Percentiles rank a stretch among this genome's conserved stretches.
phyloP scores from a whole-genome alignment of 2,113 vertebrate species.

The Pelecanus crispus region DNA sequence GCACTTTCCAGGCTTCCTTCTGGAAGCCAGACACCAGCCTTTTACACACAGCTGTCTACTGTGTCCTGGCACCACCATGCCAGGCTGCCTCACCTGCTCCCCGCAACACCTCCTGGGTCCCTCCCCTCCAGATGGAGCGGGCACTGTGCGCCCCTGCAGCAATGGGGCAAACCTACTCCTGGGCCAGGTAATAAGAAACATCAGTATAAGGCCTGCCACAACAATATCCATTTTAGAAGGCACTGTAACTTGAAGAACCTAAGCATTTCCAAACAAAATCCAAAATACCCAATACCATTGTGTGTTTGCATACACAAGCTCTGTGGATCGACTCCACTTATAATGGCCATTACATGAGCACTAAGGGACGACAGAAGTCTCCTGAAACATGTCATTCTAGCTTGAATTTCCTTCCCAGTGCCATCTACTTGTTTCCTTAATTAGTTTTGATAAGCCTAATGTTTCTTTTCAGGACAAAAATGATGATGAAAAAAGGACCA shows the following conservation, averaged over 20 bases:
- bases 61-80: background rate
- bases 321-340: background rate
- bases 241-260: background rate
- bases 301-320: background rate
- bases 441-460: conserved; percentile 43
- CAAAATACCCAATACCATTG: background rate
- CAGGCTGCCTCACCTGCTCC: background rate
- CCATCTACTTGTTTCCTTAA: conserved; percentile 16
- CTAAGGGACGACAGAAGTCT: background rate
- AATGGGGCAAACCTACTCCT: background rate
- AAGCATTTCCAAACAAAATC: background rate
- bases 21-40: background rate
- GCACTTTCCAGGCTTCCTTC: background rate
- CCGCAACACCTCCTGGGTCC: background rate
- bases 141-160: background rate
- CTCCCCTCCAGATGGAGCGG: background rate
- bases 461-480: background rate
- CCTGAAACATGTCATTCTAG: conserved; percentile 10
- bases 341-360: background rate
- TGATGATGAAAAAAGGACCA: background rate
- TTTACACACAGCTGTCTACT: background rate
- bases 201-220: background rate
- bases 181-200: background rate
- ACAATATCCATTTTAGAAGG: background rate
- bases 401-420: background rate